phyloP scores from a whole-genome alignment of 2,797 vertebrate species.

The Acrocephalus scirpaceus region DNA sequence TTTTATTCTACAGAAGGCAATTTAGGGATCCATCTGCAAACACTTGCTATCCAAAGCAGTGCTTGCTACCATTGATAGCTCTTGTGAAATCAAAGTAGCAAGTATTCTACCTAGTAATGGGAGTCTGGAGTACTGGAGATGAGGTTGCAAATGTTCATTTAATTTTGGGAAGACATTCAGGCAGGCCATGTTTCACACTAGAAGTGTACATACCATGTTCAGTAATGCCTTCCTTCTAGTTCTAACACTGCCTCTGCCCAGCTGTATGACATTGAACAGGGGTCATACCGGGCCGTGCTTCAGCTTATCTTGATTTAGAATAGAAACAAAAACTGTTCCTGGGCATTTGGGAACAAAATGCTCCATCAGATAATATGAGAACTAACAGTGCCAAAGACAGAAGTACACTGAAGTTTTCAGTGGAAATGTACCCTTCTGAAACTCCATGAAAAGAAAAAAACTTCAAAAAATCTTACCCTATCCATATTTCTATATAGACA shows the following conservation, averaged over 20 bases:
- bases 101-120: neutral
- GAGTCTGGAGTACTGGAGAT: neutral
- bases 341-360: neutral
- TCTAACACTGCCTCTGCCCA: neutral
- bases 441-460: neutral
- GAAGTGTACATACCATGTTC: neutral
- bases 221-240: neutral
- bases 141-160: neutral
- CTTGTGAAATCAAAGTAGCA: neutral
- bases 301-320: neutral
- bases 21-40: neutral
- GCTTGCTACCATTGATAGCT: neutral
- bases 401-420: neutral
- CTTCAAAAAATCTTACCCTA: neutral
- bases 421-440: neutral
- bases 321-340: neutral
- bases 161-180: neutral
- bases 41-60: neutral
- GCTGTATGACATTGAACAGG: neutral
- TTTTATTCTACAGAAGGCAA: slow-evolving; percentile 15
- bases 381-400: neutral
- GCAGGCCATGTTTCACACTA: neutral
- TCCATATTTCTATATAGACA: neutral
- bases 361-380: neutral
- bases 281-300: neutral